phyloP scores from a whole-genome alignment of 2,888 invertebrate genomes.

The Hirtodrosophila alboralis region DNA sequence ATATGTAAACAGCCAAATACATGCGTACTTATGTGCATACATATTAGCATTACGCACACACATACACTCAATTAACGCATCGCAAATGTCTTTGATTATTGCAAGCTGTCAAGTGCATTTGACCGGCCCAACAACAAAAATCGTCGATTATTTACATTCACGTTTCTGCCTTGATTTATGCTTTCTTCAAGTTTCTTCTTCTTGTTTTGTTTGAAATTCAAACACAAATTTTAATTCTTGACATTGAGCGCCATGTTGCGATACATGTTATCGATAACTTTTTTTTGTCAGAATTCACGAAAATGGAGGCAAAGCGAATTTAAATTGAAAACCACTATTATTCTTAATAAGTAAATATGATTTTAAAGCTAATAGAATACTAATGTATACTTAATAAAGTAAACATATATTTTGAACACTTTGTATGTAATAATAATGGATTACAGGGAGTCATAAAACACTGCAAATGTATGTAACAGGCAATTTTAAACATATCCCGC shows the following conservation, averaged over 20 bases:
- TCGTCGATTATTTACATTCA: conserved; percentile 30
- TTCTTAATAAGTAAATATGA: too few relatives aligned
- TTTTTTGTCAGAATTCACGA: too few relatives aligned
- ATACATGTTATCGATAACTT: too few relatives aligned
- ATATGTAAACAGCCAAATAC: background rate
- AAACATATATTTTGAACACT: too few relatives aligned
- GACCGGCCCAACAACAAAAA: conserved; percentile 32
- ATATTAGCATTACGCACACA: background rate
- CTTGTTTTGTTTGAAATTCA: conserved; percentile 5
- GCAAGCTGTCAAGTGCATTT: conserved; percentile 47
- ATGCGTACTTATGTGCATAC: background rate
- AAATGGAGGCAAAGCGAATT: too few relatives aligned
- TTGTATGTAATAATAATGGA: too few relatives aligned
- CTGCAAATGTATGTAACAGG: too few relatives aligned
- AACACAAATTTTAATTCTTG: conserved; percentile 1
- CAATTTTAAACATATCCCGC: too few relatives aligned
- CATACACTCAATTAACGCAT: background rate
- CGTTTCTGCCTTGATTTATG: conserved; percentile 44
- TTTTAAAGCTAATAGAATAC: too few relatives aligned
- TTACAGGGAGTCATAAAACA: too few relatives aligned
- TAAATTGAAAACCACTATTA: too few relatives aligned
- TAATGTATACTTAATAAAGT: too few relatives aligned
- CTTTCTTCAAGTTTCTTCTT: conserved; percentile 17
- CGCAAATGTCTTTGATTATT: conserved; percentile 19
- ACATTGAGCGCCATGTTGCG: conserved; percentile 4